A percentile compares a stretch with the other conserved stretches of the same genome.
phyloP scores from a whole-genome alignment of 2,888 invertebrate species.

The Ochropleura leucogaster region DNA sequence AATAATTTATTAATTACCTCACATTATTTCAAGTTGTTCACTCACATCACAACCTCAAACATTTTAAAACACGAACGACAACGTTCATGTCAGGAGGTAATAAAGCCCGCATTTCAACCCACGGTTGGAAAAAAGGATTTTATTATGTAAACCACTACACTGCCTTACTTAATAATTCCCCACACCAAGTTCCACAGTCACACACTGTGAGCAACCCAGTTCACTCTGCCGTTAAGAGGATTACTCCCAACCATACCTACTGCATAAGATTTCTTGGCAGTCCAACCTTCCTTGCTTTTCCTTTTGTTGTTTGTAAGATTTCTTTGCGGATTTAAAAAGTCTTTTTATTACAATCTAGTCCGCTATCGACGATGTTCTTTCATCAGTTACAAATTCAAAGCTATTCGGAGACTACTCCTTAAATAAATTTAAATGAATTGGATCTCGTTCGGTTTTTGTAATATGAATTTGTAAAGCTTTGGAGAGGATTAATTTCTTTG shows the following conservation, averaged over 20 bases:
- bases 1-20: constrained; percentile 29
- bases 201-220: constrained; percentile 70
- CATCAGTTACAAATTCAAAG: constrained; percentile 62
- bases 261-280: constrained; percentile 75
- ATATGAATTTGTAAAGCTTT: constrained; percentile 61
- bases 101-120: constrained; percentile 42
- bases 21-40: constrained; percentile 18
- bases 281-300: constrained; percentile 69
- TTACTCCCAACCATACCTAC: constrained; percentile 71
- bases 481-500: constrained; percentile 51
- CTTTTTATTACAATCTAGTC: constrained; percentile 69
- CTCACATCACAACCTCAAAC: background rate
- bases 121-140: constrained; percentile 37
- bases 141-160: constrained; percentile 49
- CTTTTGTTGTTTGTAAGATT: constrained; percentile 79
- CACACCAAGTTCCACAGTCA: constrained; percentile 54
- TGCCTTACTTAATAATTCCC: constrained; percentile 66
- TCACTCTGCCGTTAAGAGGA: constrained; percentile 77
- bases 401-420: constrained; percentile 53
- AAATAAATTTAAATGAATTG: constrained; percentile 62
- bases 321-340: constrained; percentile 74
- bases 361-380: constrained; percentile 69
- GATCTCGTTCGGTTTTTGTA: constrained; percentile 49
- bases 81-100: constrained; percentile 48
- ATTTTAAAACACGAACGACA: constrained; percentile 33